Percentiles rank a stretch among this genome's conserved stretches.
Evolutionary conservation across 2,113 vertebrate species (phyloP).

Genomic region (Orthonyx spaldingii): DNA sequence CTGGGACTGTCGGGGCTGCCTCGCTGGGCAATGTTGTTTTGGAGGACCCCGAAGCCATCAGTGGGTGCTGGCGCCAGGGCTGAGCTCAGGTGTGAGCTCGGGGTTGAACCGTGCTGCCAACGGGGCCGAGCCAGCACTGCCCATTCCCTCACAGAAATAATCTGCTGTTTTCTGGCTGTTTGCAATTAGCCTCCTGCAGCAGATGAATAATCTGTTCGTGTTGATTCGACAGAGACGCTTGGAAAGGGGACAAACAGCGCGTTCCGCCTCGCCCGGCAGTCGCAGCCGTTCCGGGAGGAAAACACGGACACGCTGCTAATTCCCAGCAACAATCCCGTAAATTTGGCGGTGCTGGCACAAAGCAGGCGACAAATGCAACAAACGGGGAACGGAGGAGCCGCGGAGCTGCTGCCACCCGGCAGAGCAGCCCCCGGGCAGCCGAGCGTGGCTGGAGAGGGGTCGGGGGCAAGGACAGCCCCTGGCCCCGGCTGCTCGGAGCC

Average conservation of each 20-base stretch:
- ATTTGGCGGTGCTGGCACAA: background rate
- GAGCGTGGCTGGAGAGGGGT: background rate
- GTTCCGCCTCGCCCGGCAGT: background rate
- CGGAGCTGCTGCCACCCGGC: background rate
- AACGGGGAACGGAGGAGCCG: background rate
- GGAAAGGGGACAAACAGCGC: slow-evolving; percentile 15
- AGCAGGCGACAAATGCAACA: background rate
- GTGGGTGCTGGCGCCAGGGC: background rate
- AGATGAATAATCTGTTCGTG: slow-evolving; percentile 49
- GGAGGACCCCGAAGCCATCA: no score
- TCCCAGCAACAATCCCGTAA: background rate
- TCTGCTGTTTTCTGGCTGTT: background rate
- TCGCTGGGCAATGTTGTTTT: no score
- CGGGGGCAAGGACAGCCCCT: background rate
- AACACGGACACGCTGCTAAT: background rate
- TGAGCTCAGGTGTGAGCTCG: background rate
- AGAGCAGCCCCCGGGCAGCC: background rate
- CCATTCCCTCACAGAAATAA: background rate
- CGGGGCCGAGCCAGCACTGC: background rate
- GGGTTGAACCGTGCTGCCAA: background rate
- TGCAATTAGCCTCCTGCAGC: slow-evolving; percentile 36
- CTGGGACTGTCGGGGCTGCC: rapidly evolving
- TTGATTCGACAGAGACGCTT: slow-evolving; percentile 26
- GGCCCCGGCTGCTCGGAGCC: background rate
- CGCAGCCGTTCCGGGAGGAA: background rate